phyloP scores from a whole-genome alignment of 2,797 vertebrate species.

The Clarias platycephalus region DNA sequence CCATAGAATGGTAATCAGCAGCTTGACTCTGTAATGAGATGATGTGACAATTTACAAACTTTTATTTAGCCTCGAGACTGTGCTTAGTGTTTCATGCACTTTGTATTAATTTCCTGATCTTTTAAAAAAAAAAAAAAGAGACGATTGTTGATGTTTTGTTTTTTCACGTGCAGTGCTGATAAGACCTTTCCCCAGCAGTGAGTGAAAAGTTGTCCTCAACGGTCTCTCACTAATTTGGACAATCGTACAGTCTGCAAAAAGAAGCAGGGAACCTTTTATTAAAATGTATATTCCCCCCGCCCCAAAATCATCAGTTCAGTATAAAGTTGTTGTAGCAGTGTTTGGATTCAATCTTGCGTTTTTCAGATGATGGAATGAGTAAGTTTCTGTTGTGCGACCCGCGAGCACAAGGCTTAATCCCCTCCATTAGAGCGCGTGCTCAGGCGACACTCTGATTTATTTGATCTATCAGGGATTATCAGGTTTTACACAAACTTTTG shows the following conservation, averaged over 20 bases:
- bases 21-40: background rate
- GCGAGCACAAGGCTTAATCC: background rate
- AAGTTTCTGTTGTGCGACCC: background rate
- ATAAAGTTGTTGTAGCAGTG: background rate
- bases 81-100: background rate
- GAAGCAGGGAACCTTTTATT: constrained; percentile 37
- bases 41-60: background rate
- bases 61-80: background rate
- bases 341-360: background rate
- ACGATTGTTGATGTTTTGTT: background rate
- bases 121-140: background rate
- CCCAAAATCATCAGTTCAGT: constrained; percentile 9
- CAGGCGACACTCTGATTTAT: background rate
- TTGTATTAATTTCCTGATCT: background rate
- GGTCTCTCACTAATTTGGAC: constrained; percentile 3
- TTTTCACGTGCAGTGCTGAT: constrained; percentile 13
- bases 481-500: background rate
- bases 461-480: constrained; percentile 19
- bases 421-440: background rate
- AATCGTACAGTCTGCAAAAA: background rate
- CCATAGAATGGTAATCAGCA: background rate
- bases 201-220: background rate
- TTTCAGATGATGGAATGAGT: background rate
- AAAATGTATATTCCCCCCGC: background rate
- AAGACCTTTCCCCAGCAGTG: background rate